Conservation (phyloP, 2,797 vertebrate species). For the Triplophysa yarkandensis region DNA sequence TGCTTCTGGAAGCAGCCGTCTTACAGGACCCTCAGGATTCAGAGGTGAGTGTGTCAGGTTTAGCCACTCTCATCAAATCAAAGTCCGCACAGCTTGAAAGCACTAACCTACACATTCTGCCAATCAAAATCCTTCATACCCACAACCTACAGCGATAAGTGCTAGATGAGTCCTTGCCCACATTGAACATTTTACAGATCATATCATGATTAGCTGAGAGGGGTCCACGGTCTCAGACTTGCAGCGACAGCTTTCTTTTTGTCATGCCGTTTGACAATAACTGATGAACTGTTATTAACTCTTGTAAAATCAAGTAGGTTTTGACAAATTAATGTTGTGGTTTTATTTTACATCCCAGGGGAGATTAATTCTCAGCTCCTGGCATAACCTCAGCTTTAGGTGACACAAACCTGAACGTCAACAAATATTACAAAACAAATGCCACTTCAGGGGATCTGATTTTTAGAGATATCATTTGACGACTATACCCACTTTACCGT, state of each 20-base stretch:
- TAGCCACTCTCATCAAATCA: constrained; percentile 30
- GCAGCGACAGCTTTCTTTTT: neutral
- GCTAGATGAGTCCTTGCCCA: constrained; percentile 21
- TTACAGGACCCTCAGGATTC: constrained; percentile 95
- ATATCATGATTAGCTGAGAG: constrained; percentile 20
- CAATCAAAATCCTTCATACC: constrained; percentile 29
- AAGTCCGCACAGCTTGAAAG: constrained; percentile 32
- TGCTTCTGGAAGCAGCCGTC: constrained; percentile 92
- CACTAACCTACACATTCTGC: constrained; percentile 25
- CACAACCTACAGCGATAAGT: constrained; percentile 22
- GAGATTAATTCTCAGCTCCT: constrained; percentile 72
- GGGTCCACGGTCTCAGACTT: neutral
- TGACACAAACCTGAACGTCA: neutral
- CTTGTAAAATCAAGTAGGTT: neutral
- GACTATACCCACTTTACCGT: no score
- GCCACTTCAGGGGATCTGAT: neutral
- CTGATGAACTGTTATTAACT: constrained; percentile 27
- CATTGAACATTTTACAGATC: constrained; percentile 25
- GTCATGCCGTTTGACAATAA: constrained; percentile 16
- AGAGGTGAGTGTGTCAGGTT: constrained; percentile 77
- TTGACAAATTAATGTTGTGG: constrained; percentile 31
- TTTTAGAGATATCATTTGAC: no score
- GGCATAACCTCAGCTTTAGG: constrained; percentile 71
- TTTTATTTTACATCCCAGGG: constrained; percentile 68
- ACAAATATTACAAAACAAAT: constrained; percentile 22